Base-by-base conservation (phyloP, 2,888 invertebrate species). In the Syrphus vitripennis region DNA sequence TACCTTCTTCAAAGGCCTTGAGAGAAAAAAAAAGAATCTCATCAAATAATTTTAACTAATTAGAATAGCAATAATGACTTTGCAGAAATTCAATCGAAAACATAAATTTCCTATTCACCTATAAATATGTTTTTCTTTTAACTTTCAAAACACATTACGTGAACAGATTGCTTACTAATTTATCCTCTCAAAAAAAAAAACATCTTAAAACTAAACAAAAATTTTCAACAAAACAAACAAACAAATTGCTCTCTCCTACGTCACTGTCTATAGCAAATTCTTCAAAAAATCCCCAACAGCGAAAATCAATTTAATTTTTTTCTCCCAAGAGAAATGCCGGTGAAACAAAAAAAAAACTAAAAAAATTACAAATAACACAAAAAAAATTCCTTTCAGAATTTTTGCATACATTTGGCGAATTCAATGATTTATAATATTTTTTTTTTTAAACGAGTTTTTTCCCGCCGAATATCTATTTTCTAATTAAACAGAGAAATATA, bases 351-450 rank as follows among this genome's bases (percentile, higher is more conserved):
- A 40, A 6, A 9, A 42, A 42, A 16, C 63, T n/a, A n/a, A n/a
- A n/a, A n/a, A n/a, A n/a, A 14, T 42, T 42, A n/a, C 40, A 24
- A 65, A 59, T 40, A 21, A 59, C 50, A 59, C 50, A 72, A 14
- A 61, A 40, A 59, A 65, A 37, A 61, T 40, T 24, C 45, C 53
- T 6, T 48, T 50, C n/a, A 3, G 3, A 26, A 50, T 7, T 26
- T 50, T 78, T 45, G 65, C 63, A 84, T 76, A 80, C 81, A 65
- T 72, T 72, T 61, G 71, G 80, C 76, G 53, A 67, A 72, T 24
- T 71, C n/a, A 84, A 29, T 67, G 37, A 84, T 75, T 80, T 42
- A 67, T 37, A 31, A 10, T 16, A 29, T 53, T 10, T 9, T 26
- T 53, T 53, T 21, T 29, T 14, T 14, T 14, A 34, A 59, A 34